These are phyloP conservation scores for Quiscalus mexicanus DNA, from an alignment of 2,113 vertebrate species.

Conservation along the genomic window DNA sequence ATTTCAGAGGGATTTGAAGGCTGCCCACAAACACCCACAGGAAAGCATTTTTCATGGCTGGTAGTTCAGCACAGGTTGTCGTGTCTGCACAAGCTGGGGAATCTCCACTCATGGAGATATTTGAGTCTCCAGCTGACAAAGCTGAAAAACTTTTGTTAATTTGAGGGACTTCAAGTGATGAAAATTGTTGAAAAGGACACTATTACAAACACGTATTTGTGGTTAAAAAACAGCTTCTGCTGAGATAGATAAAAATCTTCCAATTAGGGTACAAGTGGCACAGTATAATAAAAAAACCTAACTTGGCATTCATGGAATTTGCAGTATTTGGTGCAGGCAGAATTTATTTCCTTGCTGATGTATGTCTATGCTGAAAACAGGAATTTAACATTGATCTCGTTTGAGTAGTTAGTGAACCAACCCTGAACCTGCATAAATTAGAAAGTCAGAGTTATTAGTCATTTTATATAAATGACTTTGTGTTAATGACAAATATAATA, in stretches of 20 bases:
- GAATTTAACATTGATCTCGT: slow-evolving; percentile 47
- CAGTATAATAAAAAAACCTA: background rate
- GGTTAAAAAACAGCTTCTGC: background rate
- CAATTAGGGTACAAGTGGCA: background rate
- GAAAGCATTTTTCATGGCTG: background rate
- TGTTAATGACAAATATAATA: slow-evolving; percentile 77
- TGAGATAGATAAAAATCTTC: background rate
- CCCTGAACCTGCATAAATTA: slow-evolving; percentile 53
- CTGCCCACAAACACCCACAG: background rate
- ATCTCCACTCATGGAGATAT: background rate
- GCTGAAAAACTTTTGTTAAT: background rate
- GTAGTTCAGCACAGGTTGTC: background rate
- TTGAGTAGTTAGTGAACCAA: slow-evolving; percentile 42
- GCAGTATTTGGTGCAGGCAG: background rate
- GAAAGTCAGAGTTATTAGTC: slow-evolving; percentile 61
- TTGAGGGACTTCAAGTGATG: background rate
- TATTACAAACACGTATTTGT: background rate
- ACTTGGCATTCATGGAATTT: background rate
- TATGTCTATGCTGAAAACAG: slow-evolving; percentile 3
- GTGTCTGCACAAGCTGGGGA: background rate
- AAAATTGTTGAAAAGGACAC: background rate
- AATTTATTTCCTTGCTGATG: slow-evolving; percentile 23
- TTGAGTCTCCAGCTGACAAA: background rate
- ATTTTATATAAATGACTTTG: slow-evolving; percentile 63
- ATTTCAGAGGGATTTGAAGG: background rate